phyloP scores from a whole-genome alignment of 2,113 vertebrate species.

The Ochotona curzoniae region DNA sequence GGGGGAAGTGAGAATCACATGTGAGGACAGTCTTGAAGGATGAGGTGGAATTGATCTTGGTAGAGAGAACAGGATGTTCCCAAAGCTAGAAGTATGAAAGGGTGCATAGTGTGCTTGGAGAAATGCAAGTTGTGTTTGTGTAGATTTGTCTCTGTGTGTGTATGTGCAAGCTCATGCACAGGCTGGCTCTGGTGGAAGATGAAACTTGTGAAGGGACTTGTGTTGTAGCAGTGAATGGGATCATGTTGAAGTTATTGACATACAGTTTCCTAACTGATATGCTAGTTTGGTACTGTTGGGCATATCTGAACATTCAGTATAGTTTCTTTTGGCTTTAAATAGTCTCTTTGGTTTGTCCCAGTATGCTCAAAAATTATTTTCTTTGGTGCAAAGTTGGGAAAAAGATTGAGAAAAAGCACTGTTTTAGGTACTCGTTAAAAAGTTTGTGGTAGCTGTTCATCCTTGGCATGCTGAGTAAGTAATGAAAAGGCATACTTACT shows the following conservation, averaged over 20 bases:
- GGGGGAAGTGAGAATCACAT: conserved; percentile 48
- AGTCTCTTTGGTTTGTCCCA: conserved; percentile 13
- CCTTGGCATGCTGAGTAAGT: not conserved
- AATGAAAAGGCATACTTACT: conserved; percentile 14
- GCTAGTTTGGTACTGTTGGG: not conserved
- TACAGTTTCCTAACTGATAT: not conserved
- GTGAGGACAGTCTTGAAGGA: conserved; percentile 41
- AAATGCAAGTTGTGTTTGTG: conserved; percentile 25
- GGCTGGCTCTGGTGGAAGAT: not conserved
- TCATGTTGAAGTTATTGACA: conserved; percentile 41
- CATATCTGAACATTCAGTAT: not conserved
- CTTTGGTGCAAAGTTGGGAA: conserved; percentile 38
- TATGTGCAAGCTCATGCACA: not conserved
- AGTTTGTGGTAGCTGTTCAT: not conserved
- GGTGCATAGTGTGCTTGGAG: conserved; percentile 5
- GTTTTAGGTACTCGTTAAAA: conserved; percentile 42
- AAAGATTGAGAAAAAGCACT: conserved; percentile 30
- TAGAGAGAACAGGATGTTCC: conserved; percentile 42
- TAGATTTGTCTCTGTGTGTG: not conserved
- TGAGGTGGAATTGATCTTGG: conserved; percentile 59
- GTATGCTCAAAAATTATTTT: conserved; percentile 47
- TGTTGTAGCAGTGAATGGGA: not conserved
- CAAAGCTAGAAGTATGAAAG: conserved; percentile 49
- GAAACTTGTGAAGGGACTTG: not conserved
- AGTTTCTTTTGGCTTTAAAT: conserved; percentile 48